Evolutionary conservation across 2,797 vertebrate genomes (phyloP), one percentile per base, ranked within the genome.

Genomic region (Dromococcyx pavoninus): DNA sequence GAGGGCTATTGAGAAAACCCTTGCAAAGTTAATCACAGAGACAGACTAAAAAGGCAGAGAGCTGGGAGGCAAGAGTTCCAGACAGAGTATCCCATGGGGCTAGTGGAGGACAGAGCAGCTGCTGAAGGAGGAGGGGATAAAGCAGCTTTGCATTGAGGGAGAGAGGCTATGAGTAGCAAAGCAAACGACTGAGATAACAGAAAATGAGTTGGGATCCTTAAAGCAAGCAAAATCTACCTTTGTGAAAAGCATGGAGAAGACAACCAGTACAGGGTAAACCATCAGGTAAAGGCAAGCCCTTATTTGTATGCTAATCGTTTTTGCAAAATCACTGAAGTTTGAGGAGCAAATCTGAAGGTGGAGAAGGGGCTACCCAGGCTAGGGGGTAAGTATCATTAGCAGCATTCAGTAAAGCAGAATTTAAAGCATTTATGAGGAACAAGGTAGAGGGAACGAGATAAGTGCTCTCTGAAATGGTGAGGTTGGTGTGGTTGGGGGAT

Each of bases 1-100:
- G 24, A 21, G 27, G 53, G 61, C 32, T 78, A 57, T 70, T 84
- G 91, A 66, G 48, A 88, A 88, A 86, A 71, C 48, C 77, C 77
- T 73, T 37, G 67, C 1, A 6, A 86, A 89, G 67, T 79, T 93
- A 90, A 90, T 93, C 88, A 91, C 6, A 18, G 48, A 78, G 48
- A 82, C 56, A 86, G 77, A 87, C 74, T 87, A 44, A 62, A 91
- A 37, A 35, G 37, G 44, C 56, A 86, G 81, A 87, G 86, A 78
- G 74, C 88, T 92, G 64, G 71, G 88, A 95, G 86, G 81, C 53
- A 80, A 81, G 35, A 93, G 32, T 81, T 93, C 92, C 92, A 94
- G 86, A 95, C 77, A 92, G 60, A 89, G 77, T 61, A 89, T 93
- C 91, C 88, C 93, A 76, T 24, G 88, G 77, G 93, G 64, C 44